Evolutionary conservation across 2,113 vertebrate genomes (phyloP), one percentile per base, ranked within the genome.

Genomic region (Erythrolamprus reginae): DNA sequence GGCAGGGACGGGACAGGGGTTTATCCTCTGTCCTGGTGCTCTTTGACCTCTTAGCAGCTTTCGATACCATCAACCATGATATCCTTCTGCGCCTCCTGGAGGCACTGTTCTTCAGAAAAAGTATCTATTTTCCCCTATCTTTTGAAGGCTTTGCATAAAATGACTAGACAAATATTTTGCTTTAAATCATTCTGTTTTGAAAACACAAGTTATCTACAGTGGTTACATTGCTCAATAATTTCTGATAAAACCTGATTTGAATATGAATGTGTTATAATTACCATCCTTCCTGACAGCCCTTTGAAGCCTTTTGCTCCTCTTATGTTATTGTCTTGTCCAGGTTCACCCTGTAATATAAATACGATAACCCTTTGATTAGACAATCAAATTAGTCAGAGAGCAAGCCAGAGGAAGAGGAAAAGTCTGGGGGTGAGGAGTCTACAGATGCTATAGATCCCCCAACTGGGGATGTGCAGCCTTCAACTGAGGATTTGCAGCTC

Each of bases 301-400:
- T 93, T 92, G 85, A 89, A 88, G 58, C 95, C 96, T 77, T 48
- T 92, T 65, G 85, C 48, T 94, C 96, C 96, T 90, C 52, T 26
- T 84, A 88, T 26, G 50, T 1, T 61, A 86, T 19, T 95, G 55
- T 94, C 93, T 77, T 90, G 13, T 89, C 96, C 96, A 94, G 91
- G 88, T 87, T 88, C 24, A 84, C 95, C 96, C 96, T 97, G 86
- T 90, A 51, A 92, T 21, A 89, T 83, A 87, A 33, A 65, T 65
- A 19, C 19, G 65, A 70, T 33, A 70, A 5, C 13, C 65, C 33
- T 33, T n/a, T 38, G 65, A 70, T 70, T 70, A 70, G n/a, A n/a
- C n/a, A n/a, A n/a, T n/a, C n/a, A n/a, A n/a, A n/a, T n/a, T n/a
- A n/a, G n/a, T n/a, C n/a, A n/a, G n/a, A n/a, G n/a, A n/a, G n/a